phyloP scores from a whole-genome alignment of 2,113 vertebrate genomes.

The Peromyscus maniculatus region DNA sequence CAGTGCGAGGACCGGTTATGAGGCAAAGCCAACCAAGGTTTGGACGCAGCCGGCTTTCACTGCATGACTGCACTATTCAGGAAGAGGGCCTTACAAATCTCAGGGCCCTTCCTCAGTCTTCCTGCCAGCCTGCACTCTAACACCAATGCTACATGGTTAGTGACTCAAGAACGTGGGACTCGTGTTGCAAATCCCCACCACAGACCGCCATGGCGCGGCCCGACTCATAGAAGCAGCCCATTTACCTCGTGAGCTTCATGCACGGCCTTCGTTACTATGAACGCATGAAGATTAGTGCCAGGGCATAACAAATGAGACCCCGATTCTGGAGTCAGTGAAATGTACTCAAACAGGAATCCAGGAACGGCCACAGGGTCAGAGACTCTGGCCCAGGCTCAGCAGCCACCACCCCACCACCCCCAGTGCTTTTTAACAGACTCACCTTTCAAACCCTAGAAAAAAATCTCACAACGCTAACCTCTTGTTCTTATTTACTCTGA shows the following conservation, averaged over 20 bases:
- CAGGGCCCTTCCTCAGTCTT: background rate
- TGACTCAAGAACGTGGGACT: background rate
- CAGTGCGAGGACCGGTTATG: fast-evolving
- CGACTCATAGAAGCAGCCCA: background rate
- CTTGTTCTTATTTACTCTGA: background rate
- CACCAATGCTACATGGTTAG: background rate
- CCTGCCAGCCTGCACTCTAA: background rate
- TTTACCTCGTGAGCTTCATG: background rate
- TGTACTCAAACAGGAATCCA: background rate
- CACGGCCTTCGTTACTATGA: background rate
- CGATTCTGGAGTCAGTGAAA: background rate
- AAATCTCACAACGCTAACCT: fast-evolving
- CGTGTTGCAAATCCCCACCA: background rate
- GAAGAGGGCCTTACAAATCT: background rate
- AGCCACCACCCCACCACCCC: background rate
- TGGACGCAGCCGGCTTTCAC: background rate
- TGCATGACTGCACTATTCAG: background rate
- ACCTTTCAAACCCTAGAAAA: background rate
- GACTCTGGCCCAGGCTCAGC: background rate
- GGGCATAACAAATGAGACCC: background rate
- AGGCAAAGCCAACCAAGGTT: background rate
- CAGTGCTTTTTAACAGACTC: background rate
- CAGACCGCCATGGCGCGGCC: background rate
- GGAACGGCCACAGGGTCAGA: background rate
- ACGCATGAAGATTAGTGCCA: background rate